phyloP scores from a whole-genome alignment of 1,140 invertebrate genomes.

The Conus betulinus region DNA sequence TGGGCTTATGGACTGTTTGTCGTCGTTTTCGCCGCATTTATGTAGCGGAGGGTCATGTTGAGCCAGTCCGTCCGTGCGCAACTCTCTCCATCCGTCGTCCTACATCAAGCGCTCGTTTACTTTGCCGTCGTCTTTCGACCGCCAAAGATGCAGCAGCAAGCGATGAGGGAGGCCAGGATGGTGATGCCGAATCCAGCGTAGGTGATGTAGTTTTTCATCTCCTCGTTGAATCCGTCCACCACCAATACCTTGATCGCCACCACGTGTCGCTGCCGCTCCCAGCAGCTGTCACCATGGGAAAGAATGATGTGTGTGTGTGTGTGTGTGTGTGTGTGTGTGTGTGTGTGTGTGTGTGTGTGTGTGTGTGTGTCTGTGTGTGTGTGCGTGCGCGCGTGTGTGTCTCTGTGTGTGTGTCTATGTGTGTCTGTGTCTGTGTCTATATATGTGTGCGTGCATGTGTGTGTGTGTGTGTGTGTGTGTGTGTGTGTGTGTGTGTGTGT shows the following conservation, averaged over 20 bases:
- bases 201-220: constrained; percentile 77
- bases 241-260: constrained; percentile 80
- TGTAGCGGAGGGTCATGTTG: too few relatives aligned
- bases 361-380: not conserved
- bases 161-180: constrained; percentile 42
- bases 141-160: constrained; percentile 46
- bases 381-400: not conserved
- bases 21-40: too few relatives aligned
- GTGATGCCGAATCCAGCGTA: constrained; percentile 55
- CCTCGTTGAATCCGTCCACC: constrained; percentile 75
- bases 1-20: too few relatives aligned
- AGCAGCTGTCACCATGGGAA: constrained; percentile 80
- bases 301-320: not conserved
- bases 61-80: too few relatives aligned
- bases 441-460: not conserved
- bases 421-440: not conserved
- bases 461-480: not conserved
- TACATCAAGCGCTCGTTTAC: too few relatives aligned
- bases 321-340: not conserved
- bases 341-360: not conserved
- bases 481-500: too few relatives aligned
- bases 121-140: constrained; percentile 30
- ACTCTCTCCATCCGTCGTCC: too few relatives aligned
- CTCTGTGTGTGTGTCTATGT: not conserved
- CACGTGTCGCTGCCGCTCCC: constrained; percentile 79